A percentile compares a stretch with the other conserved stretches of the same genome.
These are phyloP conservation scores for Philaethria dido DNA, from an alignment of 2,888 invertebrate species.

Conservation along the genomic window DNA sequence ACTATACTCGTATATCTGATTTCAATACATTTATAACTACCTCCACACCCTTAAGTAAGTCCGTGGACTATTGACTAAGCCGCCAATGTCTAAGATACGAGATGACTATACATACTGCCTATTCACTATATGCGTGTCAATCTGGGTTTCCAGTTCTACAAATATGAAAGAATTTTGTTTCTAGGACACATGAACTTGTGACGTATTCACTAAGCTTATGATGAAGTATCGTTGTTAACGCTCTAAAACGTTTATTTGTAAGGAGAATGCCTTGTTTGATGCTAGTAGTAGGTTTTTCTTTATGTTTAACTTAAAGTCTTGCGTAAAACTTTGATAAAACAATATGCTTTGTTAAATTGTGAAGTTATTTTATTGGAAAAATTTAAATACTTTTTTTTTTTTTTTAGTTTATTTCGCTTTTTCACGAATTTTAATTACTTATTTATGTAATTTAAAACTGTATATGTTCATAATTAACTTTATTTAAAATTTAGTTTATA, in stretches of 20 bases:
- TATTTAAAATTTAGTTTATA: too few species aligned
- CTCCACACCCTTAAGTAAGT: background rate
- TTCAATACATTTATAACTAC: background rate
- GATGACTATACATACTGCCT: background rate
- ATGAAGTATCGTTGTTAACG: conserved; percentile 21
- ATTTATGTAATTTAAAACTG: too few species aligned
- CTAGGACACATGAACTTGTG: conserved; percentile 1
- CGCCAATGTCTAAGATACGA: background rate
- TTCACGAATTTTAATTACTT: too few species aligned
- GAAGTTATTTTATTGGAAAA: too few species aligned
- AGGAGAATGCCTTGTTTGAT: conserved; percentile 6
- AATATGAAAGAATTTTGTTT: conserved; percentile 9
- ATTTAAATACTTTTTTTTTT: too few species aligned
- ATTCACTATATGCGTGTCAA: background rate
- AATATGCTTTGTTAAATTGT: background rate
- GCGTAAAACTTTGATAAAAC: background rate
- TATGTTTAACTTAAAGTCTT: background rate
- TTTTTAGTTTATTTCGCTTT: too few species aligned
- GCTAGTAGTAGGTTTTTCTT: background rate
- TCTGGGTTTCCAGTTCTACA: background rate
- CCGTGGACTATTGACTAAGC: background rate
- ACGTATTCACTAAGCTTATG: conserved; percentile 14
- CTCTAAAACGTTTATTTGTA: conserved; percentile 7
- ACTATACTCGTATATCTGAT: background rate
- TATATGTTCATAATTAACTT: too few species aligned